Conservation (phyloP, 2,797 vertebrate species). For the Chaetodon trifasciatus region DNA sequence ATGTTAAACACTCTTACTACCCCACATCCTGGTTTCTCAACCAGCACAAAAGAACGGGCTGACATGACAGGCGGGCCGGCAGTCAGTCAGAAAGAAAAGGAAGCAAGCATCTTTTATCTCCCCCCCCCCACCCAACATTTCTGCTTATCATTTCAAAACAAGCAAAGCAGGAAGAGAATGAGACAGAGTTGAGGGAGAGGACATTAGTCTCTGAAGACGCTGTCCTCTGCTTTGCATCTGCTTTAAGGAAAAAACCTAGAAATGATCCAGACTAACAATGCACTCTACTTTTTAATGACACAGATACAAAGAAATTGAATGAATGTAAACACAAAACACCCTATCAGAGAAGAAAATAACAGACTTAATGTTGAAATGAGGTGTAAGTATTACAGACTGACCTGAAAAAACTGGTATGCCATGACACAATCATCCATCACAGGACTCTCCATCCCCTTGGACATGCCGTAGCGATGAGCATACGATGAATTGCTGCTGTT, state of each 20-base stretch:
- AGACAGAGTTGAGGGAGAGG: not conserved
- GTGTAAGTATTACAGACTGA: conserved; percentile 61
- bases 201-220: not conserved
- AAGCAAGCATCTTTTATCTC: conserved; percentile 9
- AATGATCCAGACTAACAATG: not conserved
- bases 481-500: conserved; percentile 84
- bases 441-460: conserved; percentile 90
- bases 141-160: conserved; percentile 3
- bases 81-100: not conserved
- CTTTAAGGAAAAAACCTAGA: not conserved
- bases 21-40: conserved; percentile 68
- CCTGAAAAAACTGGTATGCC: conserved; percentile 95
- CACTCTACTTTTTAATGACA: not conserved
- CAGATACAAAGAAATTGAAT: not conserved
- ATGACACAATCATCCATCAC: conserved; percentile 93
- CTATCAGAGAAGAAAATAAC: not conserved
- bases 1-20: conserved; percentile 31
- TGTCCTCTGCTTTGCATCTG: not conserved
- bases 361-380: not conserved
- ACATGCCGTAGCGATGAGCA: conserved; percentile 90
- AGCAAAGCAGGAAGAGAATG: not conserved
- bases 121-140: not conserved
- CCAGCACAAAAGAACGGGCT: conserved; percentile 29
- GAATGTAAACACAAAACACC: not conserved
- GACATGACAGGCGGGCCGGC: conserved; percentile 14